Conservation (phyloP, 2,797 vertebrate species). For the Lepus townsendii region DNA sequence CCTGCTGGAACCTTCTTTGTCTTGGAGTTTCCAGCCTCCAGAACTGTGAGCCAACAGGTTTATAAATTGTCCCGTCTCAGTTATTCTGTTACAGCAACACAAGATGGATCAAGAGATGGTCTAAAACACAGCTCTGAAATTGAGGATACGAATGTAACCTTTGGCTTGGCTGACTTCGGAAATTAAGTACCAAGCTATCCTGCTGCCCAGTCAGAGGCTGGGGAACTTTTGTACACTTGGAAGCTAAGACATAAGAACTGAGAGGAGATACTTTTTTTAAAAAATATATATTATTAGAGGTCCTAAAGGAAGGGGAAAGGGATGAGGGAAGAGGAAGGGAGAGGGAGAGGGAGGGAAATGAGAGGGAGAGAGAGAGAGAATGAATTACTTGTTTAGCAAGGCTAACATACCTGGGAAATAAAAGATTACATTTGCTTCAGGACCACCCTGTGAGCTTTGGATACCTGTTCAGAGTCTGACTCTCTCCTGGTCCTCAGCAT, state of each 20-base stretch:
- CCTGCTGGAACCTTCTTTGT: not conserved
- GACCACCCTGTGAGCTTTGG: not conserved
- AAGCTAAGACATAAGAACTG: not conserved
- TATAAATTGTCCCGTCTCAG: too few species aligned
- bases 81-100: too few species aligned
- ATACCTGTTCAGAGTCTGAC: not conserved
- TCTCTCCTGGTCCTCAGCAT: not conserved
- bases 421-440: not conserved
- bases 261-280: not conserved
- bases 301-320: not conserved
- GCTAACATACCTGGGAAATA: not conserved
- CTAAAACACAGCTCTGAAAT: not conserved
- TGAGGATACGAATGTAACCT: not conserved
- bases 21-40: too few species aligned
- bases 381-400: not conserved
- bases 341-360: too few species aligned
- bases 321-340: too few species aligned
- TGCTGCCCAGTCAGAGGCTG: not conserved
- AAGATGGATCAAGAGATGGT: too few species aligned
- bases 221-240: not conserved
- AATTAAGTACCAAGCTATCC: not conserved
- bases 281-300: not conserved
- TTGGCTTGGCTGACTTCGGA: not conserved
- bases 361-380: too few species aligned
- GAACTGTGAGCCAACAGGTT: too few species aligned